These are phyloP conservation scores for Strigamia crassipes DNA, from an alignment of 2,888 invertebrate species.

Conservation along the genomic window DNA sequence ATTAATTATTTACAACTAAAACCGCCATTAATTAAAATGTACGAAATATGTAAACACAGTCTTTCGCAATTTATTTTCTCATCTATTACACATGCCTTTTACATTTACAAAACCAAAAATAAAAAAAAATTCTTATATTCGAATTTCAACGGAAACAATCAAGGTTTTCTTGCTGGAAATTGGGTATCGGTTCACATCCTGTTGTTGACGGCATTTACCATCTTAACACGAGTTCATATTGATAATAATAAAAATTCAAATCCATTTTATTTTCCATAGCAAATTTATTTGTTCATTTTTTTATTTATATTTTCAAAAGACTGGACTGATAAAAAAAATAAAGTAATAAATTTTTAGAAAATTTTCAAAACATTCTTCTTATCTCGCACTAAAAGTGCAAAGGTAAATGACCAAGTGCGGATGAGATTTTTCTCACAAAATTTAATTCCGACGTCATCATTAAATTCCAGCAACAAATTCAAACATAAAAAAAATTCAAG, in stretches of 20 bases:
- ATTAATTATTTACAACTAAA: neutral
- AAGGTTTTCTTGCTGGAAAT: neutral
- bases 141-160: neutral
- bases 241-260: neutral
- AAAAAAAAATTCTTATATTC: neutral
- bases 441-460: neutral
- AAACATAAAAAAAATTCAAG: neutral
- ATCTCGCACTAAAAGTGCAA: neutral
- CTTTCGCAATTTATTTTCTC: no score
- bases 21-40: no score
- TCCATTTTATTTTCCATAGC: neutral
- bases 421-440: neutral
- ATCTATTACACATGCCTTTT: neutral
- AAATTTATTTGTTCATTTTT: neutral
- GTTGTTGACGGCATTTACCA: neutral
- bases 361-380: neutral
- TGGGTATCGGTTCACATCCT: neutral
- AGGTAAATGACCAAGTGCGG: slow-evolving; percentile 10
- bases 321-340: neutral
- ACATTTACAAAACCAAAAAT: neutral
- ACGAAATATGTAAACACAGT: no score
- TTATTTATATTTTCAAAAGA: neutral
- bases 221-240: neutral
- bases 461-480: neutral
- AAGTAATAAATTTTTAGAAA: neutral